phyloP scores from a whole-genome alignment of 2,797 vertebrate genomes.

The Avahi laniger region DNA sequence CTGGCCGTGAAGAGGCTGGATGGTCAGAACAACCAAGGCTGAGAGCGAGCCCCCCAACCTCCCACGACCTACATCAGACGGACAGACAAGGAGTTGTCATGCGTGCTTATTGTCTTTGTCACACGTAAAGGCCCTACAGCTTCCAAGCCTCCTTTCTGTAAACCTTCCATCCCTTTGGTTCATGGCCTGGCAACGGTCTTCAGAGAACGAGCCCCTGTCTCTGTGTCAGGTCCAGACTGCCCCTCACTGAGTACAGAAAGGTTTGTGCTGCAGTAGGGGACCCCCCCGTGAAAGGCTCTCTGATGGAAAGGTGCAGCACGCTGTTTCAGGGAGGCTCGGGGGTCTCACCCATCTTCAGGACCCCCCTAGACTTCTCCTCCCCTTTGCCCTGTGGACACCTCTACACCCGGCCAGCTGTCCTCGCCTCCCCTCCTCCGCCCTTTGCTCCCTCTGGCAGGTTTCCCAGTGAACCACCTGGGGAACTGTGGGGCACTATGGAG shows the following conservation, averaged over 20 bases:
- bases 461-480: not conserved
- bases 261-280: not conserved
- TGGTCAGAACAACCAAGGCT: constrained; percentile 49
- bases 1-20: not conserved
- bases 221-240: not conserved
- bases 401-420: not conserved
- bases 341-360: not conserved
- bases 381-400: not conserved
- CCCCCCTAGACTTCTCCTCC: not conserved
- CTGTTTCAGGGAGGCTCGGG: not conserved
- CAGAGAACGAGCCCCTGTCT: not conserved
- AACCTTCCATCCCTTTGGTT: not conserved
- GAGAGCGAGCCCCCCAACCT: constrained; percentile 53
- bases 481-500: not conserved
- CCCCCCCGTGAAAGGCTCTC: not conserved
- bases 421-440: not conserved
- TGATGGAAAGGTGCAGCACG: not conserved
- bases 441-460: not conserved
- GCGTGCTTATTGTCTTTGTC: not conserved
- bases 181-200: not conserved
- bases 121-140: not conserved
- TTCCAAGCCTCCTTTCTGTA: not conserved
- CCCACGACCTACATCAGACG: not conserved
- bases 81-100: accelerated
- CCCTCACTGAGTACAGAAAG: not conserved